A percentile compares a stretch with the other conserved stretches of the same genome.
Conservation (phyloP, 2,113 vertebrate species). For the Nothocercus nigrocapillus region DNA sequence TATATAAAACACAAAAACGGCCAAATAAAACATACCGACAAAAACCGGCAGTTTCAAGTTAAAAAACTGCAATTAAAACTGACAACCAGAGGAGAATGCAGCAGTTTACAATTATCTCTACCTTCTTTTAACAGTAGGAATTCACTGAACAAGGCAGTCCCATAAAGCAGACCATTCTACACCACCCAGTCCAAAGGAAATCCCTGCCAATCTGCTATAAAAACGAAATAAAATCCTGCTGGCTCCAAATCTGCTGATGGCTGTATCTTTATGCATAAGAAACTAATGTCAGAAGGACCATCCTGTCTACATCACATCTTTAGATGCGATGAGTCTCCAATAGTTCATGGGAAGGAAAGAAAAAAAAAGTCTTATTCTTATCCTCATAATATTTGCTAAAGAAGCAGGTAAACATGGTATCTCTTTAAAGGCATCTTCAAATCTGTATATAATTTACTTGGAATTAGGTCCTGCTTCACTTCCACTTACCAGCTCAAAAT, state of each 20-base stretch:
- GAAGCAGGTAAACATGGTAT: neutral
- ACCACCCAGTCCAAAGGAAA: neutral
- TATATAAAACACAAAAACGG: neutral
- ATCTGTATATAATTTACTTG: neutral
- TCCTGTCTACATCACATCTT: neutral
- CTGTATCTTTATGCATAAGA: neutral
- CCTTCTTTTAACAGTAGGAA: neutral
- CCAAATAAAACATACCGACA: too few relatives aligned
- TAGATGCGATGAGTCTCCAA: neutral
- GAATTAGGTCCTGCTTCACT: neutral
- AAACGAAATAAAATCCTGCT: neutral
- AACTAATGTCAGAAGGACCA: neutral
- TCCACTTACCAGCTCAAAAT: neutral
- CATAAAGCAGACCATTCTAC: neutral
- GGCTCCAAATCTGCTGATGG: neutral
- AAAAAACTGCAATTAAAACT: neutral
- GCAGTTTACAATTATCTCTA: neutral
- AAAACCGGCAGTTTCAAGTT: neutral
- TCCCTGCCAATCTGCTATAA: neutral
- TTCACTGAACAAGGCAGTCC: neutral
- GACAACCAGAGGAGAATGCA: neutral
- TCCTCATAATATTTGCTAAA: neutral
- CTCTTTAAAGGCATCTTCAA: neutral
- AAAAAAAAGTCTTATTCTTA: neutral
- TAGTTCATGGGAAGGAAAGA: neutral